A percentile compares a stretch with the other conserved stretches of the same genome.
phyloP scores from a whole-genome alignment of 2,797 vertebrate species.

The Dendrocincla fuliginosa region DNA sequence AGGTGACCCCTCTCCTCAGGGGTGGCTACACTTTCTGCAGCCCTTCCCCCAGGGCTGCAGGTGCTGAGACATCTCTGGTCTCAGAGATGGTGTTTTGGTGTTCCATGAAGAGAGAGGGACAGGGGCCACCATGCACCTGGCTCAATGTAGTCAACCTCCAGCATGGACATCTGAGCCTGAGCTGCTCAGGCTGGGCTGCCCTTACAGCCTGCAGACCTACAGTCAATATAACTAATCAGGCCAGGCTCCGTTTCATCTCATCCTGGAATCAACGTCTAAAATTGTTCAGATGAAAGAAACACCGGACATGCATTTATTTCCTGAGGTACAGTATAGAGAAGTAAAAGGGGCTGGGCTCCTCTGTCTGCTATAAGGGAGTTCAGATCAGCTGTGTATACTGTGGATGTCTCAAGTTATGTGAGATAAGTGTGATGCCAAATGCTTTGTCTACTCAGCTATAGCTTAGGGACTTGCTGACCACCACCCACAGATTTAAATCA shows the following conservation, averaged over 20 bases:
- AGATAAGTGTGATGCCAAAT: not conserved
- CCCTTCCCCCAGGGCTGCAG: not conserved
- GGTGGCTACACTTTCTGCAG: not conserved
- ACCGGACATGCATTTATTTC: not conserved
- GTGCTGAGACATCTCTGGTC: not conserved
- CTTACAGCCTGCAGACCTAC: not conserved
- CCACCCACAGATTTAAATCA: not conserved
- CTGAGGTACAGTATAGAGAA: not conserved
- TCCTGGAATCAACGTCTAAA: not conserved
- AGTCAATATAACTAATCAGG: not conserved
- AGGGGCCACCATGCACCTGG: not conserved
- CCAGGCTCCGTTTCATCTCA: not conserved
- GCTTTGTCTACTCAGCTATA: not conserved
- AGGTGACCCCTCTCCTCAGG: not conserved
- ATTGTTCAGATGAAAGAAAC: not conserved
- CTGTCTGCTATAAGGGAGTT: not conserved
- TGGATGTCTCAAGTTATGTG: not conserved
- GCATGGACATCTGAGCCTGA: fast-evolving
- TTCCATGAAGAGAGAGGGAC: not conserved
- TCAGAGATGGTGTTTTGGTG: no score
- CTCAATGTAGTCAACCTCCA: fast-evolving
- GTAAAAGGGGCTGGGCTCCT: not conserved
- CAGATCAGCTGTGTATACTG: not conserved
- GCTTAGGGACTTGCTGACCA: not conserved
- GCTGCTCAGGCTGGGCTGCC: not conserved